Evolutionary conservation across 2,888 invertebrate species (phyloP).

Genomic region (Druceiella hillmani): DNA sequence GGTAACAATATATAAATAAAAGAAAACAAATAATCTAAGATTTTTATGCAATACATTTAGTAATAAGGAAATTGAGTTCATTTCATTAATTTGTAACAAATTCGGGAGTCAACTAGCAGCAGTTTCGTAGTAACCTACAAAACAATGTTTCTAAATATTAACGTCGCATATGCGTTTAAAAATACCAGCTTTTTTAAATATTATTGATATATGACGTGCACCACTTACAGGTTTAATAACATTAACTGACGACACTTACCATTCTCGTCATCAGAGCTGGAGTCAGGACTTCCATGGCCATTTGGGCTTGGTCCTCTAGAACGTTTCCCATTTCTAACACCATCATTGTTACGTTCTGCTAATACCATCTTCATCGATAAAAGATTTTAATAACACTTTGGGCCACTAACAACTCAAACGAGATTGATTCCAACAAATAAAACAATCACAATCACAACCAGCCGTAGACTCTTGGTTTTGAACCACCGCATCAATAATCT

Average conservation of each 20-base stretch:
- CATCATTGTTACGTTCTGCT: conserved; percentile 81
- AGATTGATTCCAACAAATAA: conserved; percentile 9
- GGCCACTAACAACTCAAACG: too few species aligned
- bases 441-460: conserved; percentile 22
- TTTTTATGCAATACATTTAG: too few species aligned
- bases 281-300: conserved; percentile 72
- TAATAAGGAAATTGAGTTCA: too few species aligned
- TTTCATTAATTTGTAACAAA: too few species aligned
- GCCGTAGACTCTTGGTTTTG: conserved; percentile 30
- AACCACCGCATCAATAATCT: conserved; percentile 55
- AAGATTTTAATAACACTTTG: background rate
- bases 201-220: too few species aligned
- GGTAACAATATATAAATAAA: too few species aligned
- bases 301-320: conserved; percentile 90
- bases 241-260: conserved; percentile 42
- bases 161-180: too few species aligned
- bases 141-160: too few species aligned
- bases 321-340: conserved; percentile 74
- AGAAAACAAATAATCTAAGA: too few species aligned
- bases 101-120: too few species aligned
- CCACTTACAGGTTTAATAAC: conserved; percentile 7
- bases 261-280: conserved; percentile 83
- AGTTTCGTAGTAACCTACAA: too few species aligned
- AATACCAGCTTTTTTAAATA: too few species aligned
- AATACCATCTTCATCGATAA: conserved; percentile 62